Conservation (phyloP, 1,140 invertebrate genomes). For the Agrypnia vestita region DNA sequence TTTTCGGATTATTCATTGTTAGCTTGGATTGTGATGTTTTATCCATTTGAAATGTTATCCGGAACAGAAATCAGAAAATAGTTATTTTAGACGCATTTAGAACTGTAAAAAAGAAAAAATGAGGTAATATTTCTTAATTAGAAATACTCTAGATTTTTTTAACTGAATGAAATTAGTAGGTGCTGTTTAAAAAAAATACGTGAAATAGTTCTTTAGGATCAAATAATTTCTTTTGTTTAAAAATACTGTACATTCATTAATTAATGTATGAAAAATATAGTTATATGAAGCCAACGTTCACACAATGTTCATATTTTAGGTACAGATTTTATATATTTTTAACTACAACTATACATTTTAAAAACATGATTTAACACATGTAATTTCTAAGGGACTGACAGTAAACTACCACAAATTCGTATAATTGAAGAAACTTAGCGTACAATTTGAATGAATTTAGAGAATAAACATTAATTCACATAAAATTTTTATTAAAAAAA, state of each 20-base stretch:
- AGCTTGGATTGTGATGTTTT: too few species aligned
- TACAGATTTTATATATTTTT: constrained; percentile 35
- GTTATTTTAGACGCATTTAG: not conserved
- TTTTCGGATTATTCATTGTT: too few species aligned
- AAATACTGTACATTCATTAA: constrained; percentile 54
- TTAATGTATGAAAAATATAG: constrained; percentile 46
- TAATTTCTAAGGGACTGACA: constrained; percentile 47
- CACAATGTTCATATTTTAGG: constrained; percentile 32
- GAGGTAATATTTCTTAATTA: not conserved
- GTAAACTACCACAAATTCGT: constrained; percentile 42
- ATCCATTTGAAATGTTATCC: too few species aligned
- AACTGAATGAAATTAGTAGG: too few species aligned
- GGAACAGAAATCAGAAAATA: not conserved
- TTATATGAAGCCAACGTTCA: constrained; percentile 34
- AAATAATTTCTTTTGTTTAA: constrained; percentile 36
- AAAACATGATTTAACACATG: constrained; percentile 37
- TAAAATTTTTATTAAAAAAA: constrained; percentile 19
- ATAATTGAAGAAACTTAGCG: constrained; percentile 9
- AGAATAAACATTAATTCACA: not conserved
- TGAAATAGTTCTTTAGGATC: not conserved
- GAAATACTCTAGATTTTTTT: not conserved
- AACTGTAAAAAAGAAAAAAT: constrained; percentile 3
- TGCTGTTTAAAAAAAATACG: too few species aligned
- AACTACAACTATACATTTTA: constrained; percentile 51
- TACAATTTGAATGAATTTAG: not conserved